Conservation (phyloP, 2,113 vertebrate species). For the Macaca mulatta region DNA sequence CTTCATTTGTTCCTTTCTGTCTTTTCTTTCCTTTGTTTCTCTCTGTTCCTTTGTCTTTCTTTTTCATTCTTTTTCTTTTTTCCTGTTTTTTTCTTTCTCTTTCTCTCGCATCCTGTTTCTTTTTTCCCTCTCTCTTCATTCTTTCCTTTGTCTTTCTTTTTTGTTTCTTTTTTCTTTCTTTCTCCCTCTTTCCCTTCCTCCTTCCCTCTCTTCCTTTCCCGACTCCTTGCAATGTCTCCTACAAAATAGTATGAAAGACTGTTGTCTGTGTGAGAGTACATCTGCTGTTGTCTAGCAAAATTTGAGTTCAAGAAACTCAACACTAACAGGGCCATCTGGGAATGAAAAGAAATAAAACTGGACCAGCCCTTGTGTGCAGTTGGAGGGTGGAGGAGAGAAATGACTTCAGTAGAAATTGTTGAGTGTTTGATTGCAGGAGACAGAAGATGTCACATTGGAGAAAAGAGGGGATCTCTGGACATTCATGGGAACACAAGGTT, state of each 20-base stretch:
- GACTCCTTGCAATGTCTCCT: neutral
- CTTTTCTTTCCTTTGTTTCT: neutral
- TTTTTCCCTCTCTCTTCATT: too few species aligned
- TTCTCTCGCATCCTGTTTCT: neutral
- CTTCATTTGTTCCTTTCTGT: neutral
- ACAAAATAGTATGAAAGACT: neutral
- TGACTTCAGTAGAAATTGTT: neutral
- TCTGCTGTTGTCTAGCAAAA: neutral
- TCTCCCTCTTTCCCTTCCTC: neutral
- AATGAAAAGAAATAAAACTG: neutral
- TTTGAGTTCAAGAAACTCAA: neutral
- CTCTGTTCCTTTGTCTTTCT: neutral
- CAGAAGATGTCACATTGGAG: neutral
- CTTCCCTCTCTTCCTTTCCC: neutral
- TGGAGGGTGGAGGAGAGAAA: neutral
- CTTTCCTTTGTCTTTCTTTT: rapidly evolving
- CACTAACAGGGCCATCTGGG: neutral
- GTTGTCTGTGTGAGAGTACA: neutral
- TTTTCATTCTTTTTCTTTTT: neutral
- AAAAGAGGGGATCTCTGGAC: neutral
- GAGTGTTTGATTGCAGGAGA: neutral
- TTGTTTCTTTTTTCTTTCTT: neutral
- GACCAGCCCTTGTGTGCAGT: neutral
- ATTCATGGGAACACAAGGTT: neutral
- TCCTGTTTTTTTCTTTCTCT: neutral